Evolutionary conservation across 2,113 vertebrate species (phyloP).

Genomic region (Leucopsar rothschildi): DNA sequence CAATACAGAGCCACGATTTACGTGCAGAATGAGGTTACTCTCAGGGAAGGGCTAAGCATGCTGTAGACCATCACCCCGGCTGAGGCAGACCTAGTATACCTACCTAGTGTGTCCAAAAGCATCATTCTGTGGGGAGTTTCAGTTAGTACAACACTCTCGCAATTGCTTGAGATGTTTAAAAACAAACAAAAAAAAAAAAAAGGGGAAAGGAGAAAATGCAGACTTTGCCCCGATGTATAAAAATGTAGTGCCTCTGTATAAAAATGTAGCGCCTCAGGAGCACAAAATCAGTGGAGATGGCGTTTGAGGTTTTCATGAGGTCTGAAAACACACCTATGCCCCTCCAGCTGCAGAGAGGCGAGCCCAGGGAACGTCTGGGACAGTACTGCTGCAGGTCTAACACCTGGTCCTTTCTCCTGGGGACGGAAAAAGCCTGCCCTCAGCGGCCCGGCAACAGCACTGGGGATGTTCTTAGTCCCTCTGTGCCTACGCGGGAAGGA

Average conservation of each 20-base stretch:
- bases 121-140: rapidly evolving
- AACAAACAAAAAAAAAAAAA: no score
- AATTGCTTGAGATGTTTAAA: neutral
- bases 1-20: rapidly evolving
- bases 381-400: neutral
- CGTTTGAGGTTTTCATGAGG: neutral
- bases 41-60: neutral
- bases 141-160: neutral
- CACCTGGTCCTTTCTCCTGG: neutral
- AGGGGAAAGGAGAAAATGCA: no score
- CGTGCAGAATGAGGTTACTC: neutral
- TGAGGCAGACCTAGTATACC: neutral
- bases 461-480: neutral
- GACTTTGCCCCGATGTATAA: neutral
- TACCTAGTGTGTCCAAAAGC: rapidly evolving
- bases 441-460: neutral
- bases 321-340: neutral
- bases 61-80: neutral
- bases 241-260: neutral
- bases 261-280: neutral
- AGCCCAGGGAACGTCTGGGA: neutral
- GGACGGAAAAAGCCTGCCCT: neutral
- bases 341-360: neutral
- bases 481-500: no score
- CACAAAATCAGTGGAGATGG: neutral